Percentiles rank a stretch among this genome's conserved stretches.
These are phyloP conservation scores for Epicampocera succincta DNA, from an alignment of 2,888 invertebrate genomes.

Conservation along the genomic window DNA sequence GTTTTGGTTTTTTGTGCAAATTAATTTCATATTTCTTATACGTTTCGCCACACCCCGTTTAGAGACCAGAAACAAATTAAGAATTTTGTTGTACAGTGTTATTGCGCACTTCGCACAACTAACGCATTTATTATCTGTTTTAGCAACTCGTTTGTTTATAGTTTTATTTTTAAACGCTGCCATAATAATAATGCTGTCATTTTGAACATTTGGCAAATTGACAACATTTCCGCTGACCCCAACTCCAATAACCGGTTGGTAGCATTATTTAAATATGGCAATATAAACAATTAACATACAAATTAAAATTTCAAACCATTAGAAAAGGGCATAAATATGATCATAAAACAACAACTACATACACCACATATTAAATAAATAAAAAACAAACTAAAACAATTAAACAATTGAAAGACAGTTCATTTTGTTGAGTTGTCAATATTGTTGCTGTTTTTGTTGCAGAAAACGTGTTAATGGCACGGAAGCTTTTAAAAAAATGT, in stretches of 20 bases:
- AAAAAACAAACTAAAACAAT: conserved; percentile 6
- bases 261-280: conserved; percentile 43
- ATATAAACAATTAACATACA: conserved; percentile 47
- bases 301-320: conserved; percentile 17
- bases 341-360: not conserved
- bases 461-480: conserved; percentile 67
- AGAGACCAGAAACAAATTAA: not conserved
- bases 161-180: conserved; percentile 2
- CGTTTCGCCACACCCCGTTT: too few relatives aligned
- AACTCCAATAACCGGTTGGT: conserved; percentile 33
- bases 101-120: not conserved
- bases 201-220: conserved; percentile 56
- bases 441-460: not conserved
- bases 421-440: conserved; percentile 17
- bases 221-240: conserved; percentile 65
- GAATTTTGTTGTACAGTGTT: not conserved
- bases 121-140: not conserved
- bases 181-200: conserved; percentile 28
- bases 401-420: conserved; percentile 8
- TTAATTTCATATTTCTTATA: too few relatives aligned
- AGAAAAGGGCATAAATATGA: conserved; percentile 43
- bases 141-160: not conserved
- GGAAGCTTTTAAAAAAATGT: conserved; percentile 50
- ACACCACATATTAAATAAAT: too few relatives aligned
- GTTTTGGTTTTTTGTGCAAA: too few relatives aligned